phyloP scores from a whole-genome alignment of 2,797 vertebrate genomes.

The Sebastes cheni region DNA sequence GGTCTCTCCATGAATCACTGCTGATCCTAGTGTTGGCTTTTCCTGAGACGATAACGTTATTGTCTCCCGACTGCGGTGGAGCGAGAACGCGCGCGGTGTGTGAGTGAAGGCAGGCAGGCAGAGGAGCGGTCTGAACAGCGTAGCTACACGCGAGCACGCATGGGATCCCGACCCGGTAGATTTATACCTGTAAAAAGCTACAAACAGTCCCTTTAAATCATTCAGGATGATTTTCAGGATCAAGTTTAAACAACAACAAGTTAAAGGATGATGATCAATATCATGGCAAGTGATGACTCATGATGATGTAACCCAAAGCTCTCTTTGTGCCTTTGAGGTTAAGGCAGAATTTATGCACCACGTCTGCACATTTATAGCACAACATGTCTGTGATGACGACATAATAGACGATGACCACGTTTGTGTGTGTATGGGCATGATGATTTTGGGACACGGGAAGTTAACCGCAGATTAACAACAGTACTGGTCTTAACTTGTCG shows the following conservation, averaged over 20 bases:
- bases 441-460: conserved; percentile 37
- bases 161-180: too few relatives aligned
- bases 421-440: neutral
- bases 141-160: too few relatives aligned
- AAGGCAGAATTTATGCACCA: neutral
- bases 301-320: neutral
- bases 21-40: too few relatives aligned
- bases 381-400: neutral
- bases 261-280: neutral
- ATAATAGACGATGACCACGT: neutral
- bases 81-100: too few relatives aligned
- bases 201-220: neutral
- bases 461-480: conserved; percentile 57
- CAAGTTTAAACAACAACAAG: neutral
- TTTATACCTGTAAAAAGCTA: too few relatives aligned
- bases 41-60: too few relatives aligned
- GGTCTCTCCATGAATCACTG: too few relatives aligned
- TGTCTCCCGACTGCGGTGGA: too few relatives aligned
- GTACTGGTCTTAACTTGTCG: conserved; percentile 61
- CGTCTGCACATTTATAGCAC: neutral
- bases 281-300: conserved; percentile 7
- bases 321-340: conserved; percentile 4
- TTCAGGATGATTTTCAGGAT: neutral
- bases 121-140: too few relatives aligned
- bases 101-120: too few relatives aligned